Conservation (phyloP, 1,140 invertebrate species). For the Branchinecta lindahli region DNA sequence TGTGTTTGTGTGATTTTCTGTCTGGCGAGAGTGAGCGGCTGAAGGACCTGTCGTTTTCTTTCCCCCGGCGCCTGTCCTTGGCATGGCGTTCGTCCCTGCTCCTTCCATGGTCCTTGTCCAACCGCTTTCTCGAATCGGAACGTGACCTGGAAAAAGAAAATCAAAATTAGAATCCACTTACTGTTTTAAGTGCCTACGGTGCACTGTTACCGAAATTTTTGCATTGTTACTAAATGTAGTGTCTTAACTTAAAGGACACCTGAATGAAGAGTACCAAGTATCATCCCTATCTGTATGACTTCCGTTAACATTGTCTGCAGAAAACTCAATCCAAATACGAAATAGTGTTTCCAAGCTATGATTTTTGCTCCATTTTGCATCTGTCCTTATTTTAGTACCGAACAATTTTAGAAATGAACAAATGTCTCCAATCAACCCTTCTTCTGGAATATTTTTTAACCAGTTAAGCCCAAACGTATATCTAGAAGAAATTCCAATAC, state of each 20-base stretch:
- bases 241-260: neutral
- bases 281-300: too few species aligned
- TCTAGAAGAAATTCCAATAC: too few species aligned
- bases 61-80: neutral
- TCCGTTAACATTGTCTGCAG: too few species aligned
- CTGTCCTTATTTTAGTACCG: too few species aligned
- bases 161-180: too few species aligned
- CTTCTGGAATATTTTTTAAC: too few species aligned
- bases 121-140: neutral
- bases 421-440: too few species aligned
- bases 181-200: neutral
- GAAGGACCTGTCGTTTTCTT: neutral
- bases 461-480: too few species aligned
- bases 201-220: neutral
- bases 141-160: neutral
- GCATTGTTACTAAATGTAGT: neutral
- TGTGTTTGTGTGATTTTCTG: neutral
- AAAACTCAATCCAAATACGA: too few species aligned
- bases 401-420: too few species aligned
- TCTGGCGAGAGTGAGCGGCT: neutral
- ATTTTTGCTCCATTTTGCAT: too few species aligned
- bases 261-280: neutral
- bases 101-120: neutral
- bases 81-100: neutral
- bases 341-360: too few species aligned